These are phyloP conservation scores for Formica selysi DNA, from an alignment of 1,140 invertebrate genomes.

Conservation along the genomic window DNA sequence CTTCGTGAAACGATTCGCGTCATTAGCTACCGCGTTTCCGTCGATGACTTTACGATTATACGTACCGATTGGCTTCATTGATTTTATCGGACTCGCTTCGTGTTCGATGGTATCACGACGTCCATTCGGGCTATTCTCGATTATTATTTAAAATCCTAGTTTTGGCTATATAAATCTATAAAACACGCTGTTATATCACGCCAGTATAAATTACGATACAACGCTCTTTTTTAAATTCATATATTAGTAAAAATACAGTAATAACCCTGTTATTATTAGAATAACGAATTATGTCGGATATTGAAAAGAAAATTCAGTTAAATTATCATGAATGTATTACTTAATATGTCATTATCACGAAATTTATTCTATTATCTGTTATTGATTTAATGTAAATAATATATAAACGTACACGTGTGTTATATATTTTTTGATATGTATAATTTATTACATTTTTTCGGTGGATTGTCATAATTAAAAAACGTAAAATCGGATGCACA, in stretches of 20 bases:
- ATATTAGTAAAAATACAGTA: neutral
- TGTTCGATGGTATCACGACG: neutral
- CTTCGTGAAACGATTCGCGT: constrained; percentile 58
- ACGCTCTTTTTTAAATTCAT: neutral
- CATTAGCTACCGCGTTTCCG: constrained; percentile 59
- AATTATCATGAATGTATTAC: neutral
- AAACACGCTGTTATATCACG: neutral
- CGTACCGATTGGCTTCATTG: constrained; percentile 48
- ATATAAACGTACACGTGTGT: neutral
- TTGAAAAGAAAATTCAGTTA: neutral
- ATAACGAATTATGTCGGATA: neutral
- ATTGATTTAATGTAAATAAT: constrained; percentile 10
- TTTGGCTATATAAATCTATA: neutral
- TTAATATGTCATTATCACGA: neutral
- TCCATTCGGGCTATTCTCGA: neutral
- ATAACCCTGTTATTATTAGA: neutral
- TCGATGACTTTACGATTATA: constrained; percentile 59
- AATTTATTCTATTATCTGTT: neutral
- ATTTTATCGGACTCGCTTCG: constrained; percentile 56
- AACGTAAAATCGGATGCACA: constrained; percentile 11
- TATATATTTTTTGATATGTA: neutral
- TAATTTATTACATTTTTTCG: constrained; percentile 1
- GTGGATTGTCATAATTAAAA: constrained; percentile 27
- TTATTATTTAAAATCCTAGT: constrained; percentile 13
- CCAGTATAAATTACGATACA: neutral